phyloP scores from a whole-genome alignment of 2,797 vertebrate genomes.

The Cirrhinus mrigala region DNA sequence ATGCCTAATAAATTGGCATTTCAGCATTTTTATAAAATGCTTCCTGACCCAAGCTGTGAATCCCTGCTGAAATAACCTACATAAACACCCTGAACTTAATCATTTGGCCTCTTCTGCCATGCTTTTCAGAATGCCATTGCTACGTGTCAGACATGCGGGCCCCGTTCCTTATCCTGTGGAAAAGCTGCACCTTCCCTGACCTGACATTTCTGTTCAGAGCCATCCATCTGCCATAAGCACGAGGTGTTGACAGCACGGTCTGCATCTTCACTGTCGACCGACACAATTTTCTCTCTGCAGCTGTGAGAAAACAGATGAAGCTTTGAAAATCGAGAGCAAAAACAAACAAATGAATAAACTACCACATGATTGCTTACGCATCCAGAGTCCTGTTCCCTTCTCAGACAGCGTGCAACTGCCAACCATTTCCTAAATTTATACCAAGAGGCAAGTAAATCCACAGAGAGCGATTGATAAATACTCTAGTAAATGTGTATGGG shows the following conservation, averaged over 20 bases:
- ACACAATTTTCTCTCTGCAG: not conserved
- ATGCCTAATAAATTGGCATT: not conserved
- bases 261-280: not conserved
- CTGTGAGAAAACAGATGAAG: constrained; percentile 5
- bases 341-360: constrained; percentile 8
- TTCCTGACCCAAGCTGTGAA: constrained; percentile 10
- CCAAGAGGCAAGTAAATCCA: not conserved
- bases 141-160: not conserved
- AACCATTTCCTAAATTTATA: constrained; percentile 1
- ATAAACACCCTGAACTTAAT: constrained; percentile 2
- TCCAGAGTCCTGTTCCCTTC: not conserved
- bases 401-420: not conserved
- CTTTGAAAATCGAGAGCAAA: constrained; percentile 14
- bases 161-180: constrained; percentile 36
- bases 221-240: not conserved
- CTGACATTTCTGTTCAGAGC: constrained; percentile 24
- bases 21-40: not conserved
- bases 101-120: not conserved
- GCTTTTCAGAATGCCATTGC: constrained; percentile 3
- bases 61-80: not conserved
- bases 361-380: not conserved
- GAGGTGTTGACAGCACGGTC: constrained; percentile 32
- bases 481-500: not conserved
- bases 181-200: constrained; percentile 33
- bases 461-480: not conserved